These are phyloP conservation scores for Liasis olivaceus DNA, from an alignment of 2,797 vertebrate genomes.

Conservation along the genomic window DNA sequence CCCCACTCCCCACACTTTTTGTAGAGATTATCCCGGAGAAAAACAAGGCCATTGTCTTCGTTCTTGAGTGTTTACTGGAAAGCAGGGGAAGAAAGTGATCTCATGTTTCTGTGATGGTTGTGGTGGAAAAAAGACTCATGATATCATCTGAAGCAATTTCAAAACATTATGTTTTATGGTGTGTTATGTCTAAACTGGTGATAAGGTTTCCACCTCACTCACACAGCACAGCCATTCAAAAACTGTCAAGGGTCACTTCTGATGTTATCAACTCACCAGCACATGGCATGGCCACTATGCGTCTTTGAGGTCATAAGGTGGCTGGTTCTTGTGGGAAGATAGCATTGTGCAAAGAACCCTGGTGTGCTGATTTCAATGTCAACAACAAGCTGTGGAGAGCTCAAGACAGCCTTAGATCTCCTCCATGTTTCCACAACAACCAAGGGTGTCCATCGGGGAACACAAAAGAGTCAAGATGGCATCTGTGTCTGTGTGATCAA, in stretches of 20 bases:
- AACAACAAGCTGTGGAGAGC: neutral
- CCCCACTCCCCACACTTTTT: neutral
- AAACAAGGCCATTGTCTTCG: neutral
- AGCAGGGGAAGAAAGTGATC: neutral
- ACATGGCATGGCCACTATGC: neutral
- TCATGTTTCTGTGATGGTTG: neutral
- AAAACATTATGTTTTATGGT: neutral
- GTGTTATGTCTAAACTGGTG: neutral
- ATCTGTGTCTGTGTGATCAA: neutral
- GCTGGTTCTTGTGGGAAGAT: neutral
- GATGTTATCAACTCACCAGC: neutral
- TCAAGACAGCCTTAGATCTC: neutral
- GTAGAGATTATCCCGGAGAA: neutral
- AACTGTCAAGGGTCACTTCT: no score
- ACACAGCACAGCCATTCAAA: neutral
- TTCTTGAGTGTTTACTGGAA: neutral
- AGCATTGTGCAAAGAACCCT: neutral
- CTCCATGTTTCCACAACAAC: neutral
- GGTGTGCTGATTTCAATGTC: neutral
- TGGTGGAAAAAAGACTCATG: neutral
- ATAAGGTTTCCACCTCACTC: neutral
- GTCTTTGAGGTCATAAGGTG: neutral
- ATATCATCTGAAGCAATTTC: neutral
- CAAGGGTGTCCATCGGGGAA: neutral
- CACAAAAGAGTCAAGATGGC: neutral